Conservation (phyloP, 2,888 invertebrate genomes). For the Liposcelis brunnea region DNA sequence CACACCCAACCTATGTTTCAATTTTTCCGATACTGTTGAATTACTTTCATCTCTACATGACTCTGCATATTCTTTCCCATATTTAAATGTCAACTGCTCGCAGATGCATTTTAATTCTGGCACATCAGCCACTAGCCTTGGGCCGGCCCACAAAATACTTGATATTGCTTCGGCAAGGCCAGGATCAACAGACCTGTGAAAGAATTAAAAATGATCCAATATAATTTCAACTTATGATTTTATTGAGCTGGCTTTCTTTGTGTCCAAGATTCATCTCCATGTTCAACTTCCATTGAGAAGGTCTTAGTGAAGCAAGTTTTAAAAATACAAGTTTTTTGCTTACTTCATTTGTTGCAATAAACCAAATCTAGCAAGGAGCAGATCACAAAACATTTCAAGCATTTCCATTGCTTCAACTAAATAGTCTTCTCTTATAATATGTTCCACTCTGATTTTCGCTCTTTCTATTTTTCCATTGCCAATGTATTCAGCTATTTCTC, state of each 20-base stretch:
- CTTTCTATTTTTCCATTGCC: conserved; percentile 67
- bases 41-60: conserved; percentile 69
- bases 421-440: conserved; percentile 97
- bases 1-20: conserved; percentile 83
- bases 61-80: conserved; percentile 84
- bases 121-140: conserved; percentile 72
- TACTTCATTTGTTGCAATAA: conserved; percentile 93
- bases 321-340: conserved; percentile 17
- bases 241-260: too few relatives aligned
- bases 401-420: conserved; percentile 98
- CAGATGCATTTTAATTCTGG: conserved; percentile 61
- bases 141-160: conserved; percentile 93
- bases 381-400: conserved; percentile 97
- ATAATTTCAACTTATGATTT: too few relatives aligned
- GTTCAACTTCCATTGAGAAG: too few relatives aligned
- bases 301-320: too few relatives aligned
- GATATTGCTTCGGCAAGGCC: conserved; percentile 92
- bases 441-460: conserved; percentile 94
- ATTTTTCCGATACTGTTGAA: conserved; percentile 69
- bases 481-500: conserved; percentile 95
- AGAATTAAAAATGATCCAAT: too few relatives aligned
- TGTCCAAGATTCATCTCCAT: too few relatives aligned
- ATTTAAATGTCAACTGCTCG: conserved; percentile 78
- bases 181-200: conserved; percentile 61
- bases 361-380: conserved; percentile 89